Evolutionary conservation across 2,797 vertebrate species (phyloP).

Genomic region (Propithecus perrieri): DNA sequence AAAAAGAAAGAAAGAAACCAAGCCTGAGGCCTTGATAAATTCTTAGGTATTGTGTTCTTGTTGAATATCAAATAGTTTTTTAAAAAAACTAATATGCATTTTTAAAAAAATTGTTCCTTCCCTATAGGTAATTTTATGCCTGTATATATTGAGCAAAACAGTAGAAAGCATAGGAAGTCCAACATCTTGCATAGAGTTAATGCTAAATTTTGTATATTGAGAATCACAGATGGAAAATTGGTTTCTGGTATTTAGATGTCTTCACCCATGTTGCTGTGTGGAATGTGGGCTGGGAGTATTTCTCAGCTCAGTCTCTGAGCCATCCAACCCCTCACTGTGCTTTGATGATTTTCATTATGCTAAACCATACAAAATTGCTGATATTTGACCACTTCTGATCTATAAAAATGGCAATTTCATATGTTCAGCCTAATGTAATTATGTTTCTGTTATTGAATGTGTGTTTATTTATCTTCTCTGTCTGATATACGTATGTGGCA

Average conservation of each 20-base stretch:
- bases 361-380: neutral
- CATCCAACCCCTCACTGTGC: neutral
- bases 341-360: neutral
- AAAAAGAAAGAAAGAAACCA: neutral
- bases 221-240: neutral
- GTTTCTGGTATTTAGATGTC: neutral
- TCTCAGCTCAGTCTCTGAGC: neutral
- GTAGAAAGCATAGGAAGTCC: neutral
- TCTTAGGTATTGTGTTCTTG: neutral
- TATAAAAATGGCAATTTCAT: neutral
- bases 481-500: neutral
- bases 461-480: neutral
- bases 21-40: neutral
- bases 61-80: neutral
- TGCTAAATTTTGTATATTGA: slow-evolving; percentile 11
- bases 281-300: neutral
- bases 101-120: neutral
- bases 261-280: neutral
- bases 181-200: neutral
- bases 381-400: neutral
- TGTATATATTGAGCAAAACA: neutral
- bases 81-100: neutral
- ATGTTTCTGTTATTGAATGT: neutral
- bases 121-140: neutral
- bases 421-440: neutral